These are phyloP conservation scores for Pycnonotus jocosus DNA, from an alignment of 2,113 vertebrate genomes.

Conservation along the genomic window DNA sequence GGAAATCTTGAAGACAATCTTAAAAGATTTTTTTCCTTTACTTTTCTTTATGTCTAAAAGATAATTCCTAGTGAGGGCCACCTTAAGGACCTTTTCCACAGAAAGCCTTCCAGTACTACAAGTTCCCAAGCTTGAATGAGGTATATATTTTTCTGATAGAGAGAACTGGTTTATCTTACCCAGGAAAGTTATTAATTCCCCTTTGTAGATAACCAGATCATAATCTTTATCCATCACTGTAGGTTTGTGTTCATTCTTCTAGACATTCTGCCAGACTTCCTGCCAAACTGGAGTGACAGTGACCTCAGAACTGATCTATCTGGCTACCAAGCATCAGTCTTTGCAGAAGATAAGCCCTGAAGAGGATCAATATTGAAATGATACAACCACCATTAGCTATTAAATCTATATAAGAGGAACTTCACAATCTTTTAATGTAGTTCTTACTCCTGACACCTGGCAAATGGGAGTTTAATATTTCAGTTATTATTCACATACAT, in stretches of 20 bases:
- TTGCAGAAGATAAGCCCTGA: background rate
- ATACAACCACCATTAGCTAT: background rate
- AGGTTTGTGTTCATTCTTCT: background rate
- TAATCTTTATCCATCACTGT: background rate
- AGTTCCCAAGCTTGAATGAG: background rate
- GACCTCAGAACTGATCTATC: background rate
- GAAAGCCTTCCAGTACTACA: background rate
- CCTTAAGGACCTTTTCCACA: background rate
- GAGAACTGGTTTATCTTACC: background rate
- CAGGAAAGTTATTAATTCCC: background rate
- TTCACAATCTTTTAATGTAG: background rate
- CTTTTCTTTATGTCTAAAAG: background rate
- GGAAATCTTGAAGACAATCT: background rate
- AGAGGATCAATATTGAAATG: background rate
- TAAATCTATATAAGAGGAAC: background rate
- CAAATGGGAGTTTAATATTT: background rate
- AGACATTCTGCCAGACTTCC: background rate
- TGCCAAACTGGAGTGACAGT: background rate
- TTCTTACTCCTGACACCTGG: background rate
- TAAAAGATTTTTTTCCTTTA: background rate
- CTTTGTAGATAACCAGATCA: background rate
- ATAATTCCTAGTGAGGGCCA: background rate
- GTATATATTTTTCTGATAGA: background rate
- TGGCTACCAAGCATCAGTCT: background rate
- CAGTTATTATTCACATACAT: background rate